Evolutionary conservation across 2,797 vertebrate genomes (phyloP), one percentile per base, ranked within the genome.

Genomic region (Hylomyscus alleni): DNA sequence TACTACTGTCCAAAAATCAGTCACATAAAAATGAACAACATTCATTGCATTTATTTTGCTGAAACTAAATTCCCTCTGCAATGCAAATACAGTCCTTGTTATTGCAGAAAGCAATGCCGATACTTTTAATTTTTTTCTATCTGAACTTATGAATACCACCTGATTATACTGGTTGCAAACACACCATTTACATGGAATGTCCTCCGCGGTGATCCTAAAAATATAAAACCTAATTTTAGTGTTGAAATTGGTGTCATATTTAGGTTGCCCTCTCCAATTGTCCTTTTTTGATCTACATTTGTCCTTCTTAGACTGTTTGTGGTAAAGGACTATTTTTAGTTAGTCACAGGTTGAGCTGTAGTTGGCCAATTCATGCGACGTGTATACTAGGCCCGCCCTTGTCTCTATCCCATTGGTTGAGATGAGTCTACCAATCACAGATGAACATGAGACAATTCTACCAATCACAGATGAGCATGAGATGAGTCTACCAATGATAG

Each of bases 11-110:
- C 69, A 37, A 72, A 72, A 72, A 72, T 37, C 69, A 37, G n/a
- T 37, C 7, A 20, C 69, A 37, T 72, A 0, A 0, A 89, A 77
- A 69, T 40, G 50, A 91, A 72, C 72, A 69, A 14, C 87, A 77
- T 94, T 75, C 65, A 62, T 90, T 97, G 90, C 31, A 44, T 67
- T 31, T 31, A 91, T 75, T 44, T 96, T 69, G 89, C 89, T 92
- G 75, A 67, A 56, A 91, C 14, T 29, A 37, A 92, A 80, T 94
- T 89, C 7, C 29, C 50, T 86, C 22, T 62, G 47, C 34, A 52
- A 3, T 31, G 31, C 82, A 75, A 83, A 26, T 80, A 9, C 24
- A 34, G 37, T 37, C 47, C 52, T 95, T 56, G 34, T 34, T 40
- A 26, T 56, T 78, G 3, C 40, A 37, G 84, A 77, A 97, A 58